Evolutionary conservation across 2,797 vertebrate genomes (phyloP), one percentile per base, ranked within the genome.

Genomic region (Channa striata): DNA sequence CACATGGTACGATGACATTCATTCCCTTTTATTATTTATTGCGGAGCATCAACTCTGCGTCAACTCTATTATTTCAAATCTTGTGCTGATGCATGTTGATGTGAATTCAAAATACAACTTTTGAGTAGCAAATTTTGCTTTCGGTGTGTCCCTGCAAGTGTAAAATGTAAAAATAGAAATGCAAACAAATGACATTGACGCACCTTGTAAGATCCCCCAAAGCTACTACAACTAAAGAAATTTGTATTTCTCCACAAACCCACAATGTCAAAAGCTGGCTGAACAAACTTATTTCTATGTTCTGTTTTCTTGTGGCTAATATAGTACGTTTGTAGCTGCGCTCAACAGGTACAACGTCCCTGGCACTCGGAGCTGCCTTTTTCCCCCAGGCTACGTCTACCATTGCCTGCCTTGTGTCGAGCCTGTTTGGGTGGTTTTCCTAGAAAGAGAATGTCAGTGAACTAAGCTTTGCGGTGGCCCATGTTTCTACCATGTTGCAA

Each of bases 331-430:
- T 20, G 12, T 11, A 13, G 1, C 19, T 8, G 33, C 9, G 30
- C 42, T 12, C 14, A 1, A 11, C 20, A 2, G 42, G 17, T 47
- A 4, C 33, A 2, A 0, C 5, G 8, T 20, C 23, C 20, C 8
- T 11, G 21, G 17, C 14, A 8, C 25, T 13, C 5, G 23, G 16
- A 46, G 8, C 44, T 40, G 34, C 59, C 2, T n/a, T 37, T 43
- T 25, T 16, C 44, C 40, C n/a, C 33, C 19, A 4, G 0, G 34
- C 19, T 8, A 10, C 0, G 14, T 42, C 14, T 14, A 20, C n/a
- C 52, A 59, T 59, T 71, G n/a, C 59, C 58, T 78, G 19, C 64
- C 46, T 1, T 61, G 68, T 73, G 75, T 78, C 17, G 12, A 76
- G 56, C 57, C 33, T 6, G 2, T 34, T 8, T 3, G 16, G 21